phyloP scores from a whole-genome alignment of 2,797 vertebrate genomes.

The Pygocentrus nattereri region DNA sequence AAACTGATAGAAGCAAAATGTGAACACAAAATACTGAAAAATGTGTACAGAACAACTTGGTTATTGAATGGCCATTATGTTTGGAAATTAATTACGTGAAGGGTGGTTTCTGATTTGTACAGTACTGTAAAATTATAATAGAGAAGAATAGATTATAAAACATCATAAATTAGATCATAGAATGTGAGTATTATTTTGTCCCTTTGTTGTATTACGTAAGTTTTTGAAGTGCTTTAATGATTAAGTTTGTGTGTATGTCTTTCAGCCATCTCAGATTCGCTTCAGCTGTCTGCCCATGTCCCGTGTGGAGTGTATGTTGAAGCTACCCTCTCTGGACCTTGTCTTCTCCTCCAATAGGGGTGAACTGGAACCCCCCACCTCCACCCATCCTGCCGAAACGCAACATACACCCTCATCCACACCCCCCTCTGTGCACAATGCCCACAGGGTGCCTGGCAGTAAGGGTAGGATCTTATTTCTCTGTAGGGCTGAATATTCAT shows the following conservation, averaged over 20 bases:
- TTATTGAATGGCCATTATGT: too few relatives aligned
- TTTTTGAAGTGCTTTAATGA: neutral
- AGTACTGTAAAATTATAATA: too few relatives aligned
- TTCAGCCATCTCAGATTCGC: constrained; percentile 97
- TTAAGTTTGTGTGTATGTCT: constrained; percentile 30
- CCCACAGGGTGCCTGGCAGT: constrained; percentile 80
- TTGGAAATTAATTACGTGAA: too few relatives aligned
- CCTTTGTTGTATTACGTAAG: neutral
- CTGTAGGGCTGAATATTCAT: neutral
- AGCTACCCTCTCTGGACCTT: constrained; percentile 94
- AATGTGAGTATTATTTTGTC: too few relatives aligned
- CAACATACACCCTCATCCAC: constrained; percentile 72
- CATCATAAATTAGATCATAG: too few relatives aligned
- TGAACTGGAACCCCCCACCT: constrained; percentile 88
- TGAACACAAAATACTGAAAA: too few relatives aligned
- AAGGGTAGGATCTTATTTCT: constrained; percentile 84
- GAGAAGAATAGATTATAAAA: too few relatives aligned
- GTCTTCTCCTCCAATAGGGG: constrained; percentile 98
- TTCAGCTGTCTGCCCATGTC: constrained; percentile 98
- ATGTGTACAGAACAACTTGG: too few relatives aligned
- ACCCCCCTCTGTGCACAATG: constrained; percentile 76
- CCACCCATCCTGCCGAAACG: constrained; percentile 78
- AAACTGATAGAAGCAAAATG: too few relatives aligned
- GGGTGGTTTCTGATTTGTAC: too few relatives aligned
- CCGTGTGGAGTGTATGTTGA: constrained; percentile 98